Conservation (phyloP, 2,888 invertebrate genomes). For the Drosophila limbata region DNA sequence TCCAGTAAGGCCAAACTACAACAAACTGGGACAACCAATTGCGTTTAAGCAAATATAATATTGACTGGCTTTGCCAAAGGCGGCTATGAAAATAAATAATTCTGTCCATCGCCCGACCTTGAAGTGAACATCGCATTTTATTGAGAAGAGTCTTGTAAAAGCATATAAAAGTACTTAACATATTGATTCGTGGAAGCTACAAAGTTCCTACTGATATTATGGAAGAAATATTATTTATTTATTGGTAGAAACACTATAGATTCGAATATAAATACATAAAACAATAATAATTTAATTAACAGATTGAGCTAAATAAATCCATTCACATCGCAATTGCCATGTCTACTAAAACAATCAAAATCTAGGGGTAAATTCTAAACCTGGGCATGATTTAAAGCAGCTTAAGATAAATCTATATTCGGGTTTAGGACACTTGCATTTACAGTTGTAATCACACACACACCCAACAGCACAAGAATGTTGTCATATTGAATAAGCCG, state of each 20-base stretch:
- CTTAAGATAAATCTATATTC: conserved; percentile 14
- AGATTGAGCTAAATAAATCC: too few relatives aligned
- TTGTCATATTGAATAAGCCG: conserved; percentile 48
- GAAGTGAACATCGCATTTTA: conserved; percentile 13
- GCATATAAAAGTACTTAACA: background rate
- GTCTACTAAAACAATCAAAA: background rate
- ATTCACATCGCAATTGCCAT: background rate
- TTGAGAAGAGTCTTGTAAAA: background rate
- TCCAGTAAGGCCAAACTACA: conserved; percentile 21
- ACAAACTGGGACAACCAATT: conserved; percentile 26
- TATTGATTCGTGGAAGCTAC: background rate
- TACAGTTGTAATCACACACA: conserved; percentile 31
- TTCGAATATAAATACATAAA: too few relatives aligned
- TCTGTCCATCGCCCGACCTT: conserved; percentile 9
- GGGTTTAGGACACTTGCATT: conserved; percentile 22
- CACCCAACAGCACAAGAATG: conserved; percentile 16
- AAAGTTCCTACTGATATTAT: background rate
- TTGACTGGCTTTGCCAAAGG: conserved; percentile 18
- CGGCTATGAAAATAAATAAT: conserved; percentile 45
- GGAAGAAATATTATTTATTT: background rate
- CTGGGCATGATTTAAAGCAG: conserved; percentile 3
- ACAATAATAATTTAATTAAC: too few relatives aligned
- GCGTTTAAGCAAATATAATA: conserved; percentile 45
- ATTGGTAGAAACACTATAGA: too few relatives aligned
- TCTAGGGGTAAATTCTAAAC: background rate